phyloP scores from a whole-genome alignment of 2,113 vertebrate species.

The Corythoichthys intestinalis region DNA sequence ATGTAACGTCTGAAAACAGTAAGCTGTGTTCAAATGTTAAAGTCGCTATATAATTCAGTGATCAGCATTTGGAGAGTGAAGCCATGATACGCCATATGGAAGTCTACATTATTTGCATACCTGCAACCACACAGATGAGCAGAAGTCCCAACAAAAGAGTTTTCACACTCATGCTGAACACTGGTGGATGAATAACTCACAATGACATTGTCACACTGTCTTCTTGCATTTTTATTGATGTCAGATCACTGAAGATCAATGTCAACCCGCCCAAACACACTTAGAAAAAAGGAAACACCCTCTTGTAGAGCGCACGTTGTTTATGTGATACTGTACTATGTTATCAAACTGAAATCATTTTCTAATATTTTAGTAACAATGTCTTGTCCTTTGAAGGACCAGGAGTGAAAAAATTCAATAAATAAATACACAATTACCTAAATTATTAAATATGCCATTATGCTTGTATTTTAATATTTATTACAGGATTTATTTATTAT shows the following conservation, averaged over 20 bases:
- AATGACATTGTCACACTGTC: slow-evolving; percentile 6
- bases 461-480: no score
- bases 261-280: slow-evolving; percentile 12
- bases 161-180: slow-evolving; percentile 49
- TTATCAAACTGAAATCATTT: no score
- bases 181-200: slow-evolving; percentile 36
- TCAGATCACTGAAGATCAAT: slow-evolving; percentile 45
- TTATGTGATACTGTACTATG: no score
- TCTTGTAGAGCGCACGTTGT: background rate
- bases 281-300: background rate
- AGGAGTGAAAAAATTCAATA: no score
- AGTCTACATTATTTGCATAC: slow-evolving; percentile 26
- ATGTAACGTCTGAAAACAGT: background rate
- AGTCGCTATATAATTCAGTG: background rate
- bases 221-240: background rate
- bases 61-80: background rate
- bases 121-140: slow-evolving; percentile 49
- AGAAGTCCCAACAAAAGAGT: slow-evolving; percentile 54
- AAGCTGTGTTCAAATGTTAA: background rate
- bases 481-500: no score
- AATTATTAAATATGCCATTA: no score
- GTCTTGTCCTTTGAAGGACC: no score
- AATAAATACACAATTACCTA: no score
- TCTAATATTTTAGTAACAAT: no score
- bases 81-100: background rate